Conservation (phyloP, 2,113 vertebrate genomes). For the Penelope pileata region DNA sequence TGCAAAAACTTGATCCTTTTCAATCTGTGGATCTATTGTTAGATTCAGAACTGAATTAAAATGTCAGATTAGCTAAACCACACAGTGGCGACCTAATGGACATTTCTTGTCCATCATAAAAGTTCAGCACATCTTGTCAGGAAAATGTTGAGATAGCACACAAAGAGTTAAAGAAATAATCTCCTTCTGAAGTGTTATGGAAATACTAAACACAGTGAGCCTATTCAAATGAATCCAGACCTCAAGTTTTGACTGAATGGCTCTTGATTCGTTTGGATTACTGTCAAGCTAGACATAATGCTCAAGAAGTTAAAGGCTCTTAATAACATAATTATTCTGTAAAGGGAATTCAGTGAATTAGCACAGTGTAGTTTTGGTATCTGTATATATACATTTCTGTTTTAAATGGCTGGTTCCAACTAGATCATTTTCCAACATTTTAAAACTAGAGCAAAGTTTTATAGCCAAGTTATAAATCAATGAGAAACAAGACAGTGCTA, state of each 20-base stretch:
- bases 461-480: neutral
- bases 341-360: neutral
- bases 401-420: neutral
- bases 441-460: neutral
- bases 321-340: neutral
- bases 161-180: neutral
- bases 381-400: neutral
- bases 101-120: neutral
- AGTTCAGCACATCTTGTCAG: neutral
- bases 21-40: neutral
- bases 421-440: neutral
- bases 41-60: neutral
- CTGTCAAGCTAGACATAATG: neutral
- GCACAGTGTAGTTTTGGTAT: neutral
- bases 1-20: neutral
- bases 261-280: neutral
- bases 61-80: neutral
- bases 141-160: neutral
- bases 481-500: neutral
- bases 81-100: neutral
- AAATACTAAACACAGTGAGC: neutral
- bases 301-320: neutral
- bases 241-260: neutral
- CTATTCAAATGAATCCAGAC: neutral
- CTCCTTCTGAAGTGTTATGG: neutral